Conservation (phyloP, 2,797 vertebrate genomes). For the Dallia pectoralis region DNA sequence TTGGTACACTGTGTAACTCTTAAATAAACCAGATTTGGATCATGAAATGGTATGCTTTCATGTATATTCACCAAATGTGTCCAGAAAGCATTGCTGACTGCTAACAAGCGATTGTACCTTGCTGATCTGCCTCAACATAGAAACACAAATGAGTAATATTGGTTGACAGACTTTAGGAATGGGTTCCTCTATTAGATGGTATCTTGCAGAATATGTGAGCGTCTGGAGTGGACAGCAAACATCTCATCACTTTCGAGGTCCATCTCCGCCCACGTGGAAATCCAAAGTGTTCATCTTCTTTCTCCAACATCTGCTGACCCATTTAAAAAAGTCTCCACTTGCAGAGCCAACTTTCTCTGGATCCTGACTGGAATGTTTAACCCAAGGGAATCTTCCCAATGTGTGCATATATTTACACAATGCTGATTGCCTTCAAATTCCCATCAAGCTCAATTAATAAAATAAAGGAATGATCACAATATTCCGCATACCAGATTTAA, state of each 20-base stretch:
- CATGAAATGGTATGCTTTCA: too few species aligned
- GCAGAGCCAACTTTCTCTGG: too few species aligned
- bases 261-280: slow-evolving; percentile 39
- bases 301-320: slow-evolving; percentile 62
- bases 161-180: background rate
- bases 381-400: too few species aligned
- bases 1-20: too few species aligned
- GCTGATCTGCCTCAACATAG: slow-evolving; percentile 5
- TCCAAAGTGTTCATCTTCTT: slow-evolving; percentile 38
- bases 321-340: slow-evolving; percentile 36
- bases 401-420: too few species aligned
- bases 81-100: background rate
- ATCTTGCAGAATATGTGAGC: background rate
- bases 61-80: too few species aligned
- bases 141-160: background rate
- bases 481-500: too few species aligned
- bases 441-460: too few species aligned
- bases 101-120: background rate
- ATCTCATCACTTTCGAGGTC: slow-evolving; percentile 9
- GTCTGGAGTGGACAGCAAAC: background rate
- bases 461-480: too few species aligned
- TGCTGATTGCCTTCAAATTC: too few species aligned
- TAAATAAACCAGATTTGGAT: too few species aligned
- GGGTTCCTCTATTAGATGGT: background rate
- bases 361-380: too few species aligned